These are phyloP conservation scores for Iguana delicatissima DNA, from an alignment of 2,797 vertebrate genomes.

Conservation along the genomic window DNA sequence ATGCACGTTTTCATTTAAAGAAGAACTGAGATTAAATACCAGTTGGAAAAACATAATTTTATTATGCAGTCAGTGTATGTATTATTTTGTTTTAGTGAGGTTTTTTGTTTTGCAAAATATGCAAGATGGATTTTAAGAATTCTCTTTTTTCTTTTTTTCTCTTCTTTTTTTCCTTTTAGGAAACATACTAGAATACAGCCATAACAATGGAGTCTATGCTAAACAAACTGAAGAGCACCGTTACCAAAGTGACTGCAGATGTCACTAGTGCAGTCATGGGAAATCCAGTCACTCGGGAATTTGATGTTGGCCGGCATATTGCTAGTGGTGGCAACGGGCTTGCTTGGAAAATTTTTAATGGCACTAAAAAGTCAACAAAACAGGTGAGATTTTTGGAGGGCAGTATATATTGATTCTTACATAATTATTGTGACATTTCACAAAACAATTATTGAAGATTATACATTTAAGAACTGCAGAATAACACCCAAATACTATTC, in stretches of 20 bases:
- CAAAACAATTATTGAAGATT: background rate
- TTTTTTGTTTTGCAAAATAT: conserved; percentile 2
- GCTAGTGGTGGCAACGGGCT: conserved; percentile 95
- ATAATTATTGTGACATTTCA: background rate
- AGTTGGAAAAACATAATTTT: background rate
- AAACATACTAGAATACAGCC: conserved; percentile 36
- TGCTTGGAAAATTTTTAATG: conserved; percentile 98
- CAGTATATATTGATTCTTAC: background rate
- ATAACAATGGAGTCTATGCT: conserved; percentile 97
- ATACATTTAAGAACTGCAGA: background rate
- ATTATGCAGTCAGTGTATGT: background rate
- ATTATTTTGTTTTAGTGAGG: background rate
- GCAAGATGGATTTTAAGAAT: background rate
- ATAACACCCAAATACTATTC: background rate
- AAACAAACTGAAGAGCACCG: conserved; percentile 97
- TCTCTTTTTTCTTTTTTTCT: conserved; percentile 48
- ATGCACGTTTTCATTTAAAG: conserved; percentile 8
- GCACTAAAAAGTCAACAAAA: conserved; percentile 98
- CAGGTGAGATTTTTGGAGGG: conserved; percentile 84
- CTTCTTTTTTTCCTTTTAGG: conserved; percentile 58
- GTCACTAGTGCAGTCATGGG: conserved; percentile 99
- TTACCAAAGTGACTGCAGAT: conserved; percentile 98
- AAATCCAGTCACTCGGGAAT: conserved; percentile 97
- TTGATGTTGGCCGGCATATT: conserved; percentile 96
- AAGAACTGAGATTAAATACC: background rate